Conservation (phyloP, 2,113 vertebrate species). For the Cyprinodon brontotheroides region DNA sequence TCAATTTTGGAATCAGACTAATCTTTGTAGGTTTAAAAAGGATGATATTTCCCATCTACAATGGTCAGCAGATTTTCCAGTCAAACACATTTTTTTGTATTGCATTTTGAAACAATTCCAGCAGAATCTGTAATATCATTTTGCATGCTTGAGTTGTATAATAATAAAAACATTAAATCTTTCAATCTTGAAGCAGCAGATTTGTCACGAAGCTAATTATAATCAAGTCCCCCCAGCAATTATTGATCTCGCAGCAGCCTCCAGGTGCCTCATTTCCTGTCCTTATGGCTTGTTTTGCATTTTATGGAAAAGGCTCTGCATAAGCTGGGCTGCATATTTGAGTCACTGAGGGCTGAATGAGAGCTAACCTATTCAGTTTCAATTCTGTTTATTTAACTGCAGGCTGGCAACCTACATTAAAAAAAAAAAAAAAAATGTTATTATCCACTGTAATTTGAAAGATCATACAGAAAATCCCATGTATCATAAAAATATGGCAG, state of each 20-base stretch:
- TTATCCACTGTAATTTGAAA: slow-evolving; percentile 1
- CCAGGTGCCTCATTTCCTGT: slow-evolving; percentile 29
- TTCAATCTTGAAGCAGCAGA: not conserved
- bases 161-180: not conserved
- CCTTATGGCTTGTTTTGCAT: not conserved
- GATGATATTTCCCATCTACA: too few relatives aligned
- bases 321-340: not conserved
- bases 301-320: not conserved
- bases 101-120: not conserved
- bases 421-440: too few relatives aligned
- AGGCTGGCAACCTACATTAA: too few relatives aligned
- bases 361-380: not conserved
- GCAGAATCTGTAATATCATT: not conserved
- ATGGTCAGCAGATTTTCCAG: not conserved
- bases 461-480: slow-evolving; percentile 4
- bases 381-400: too few relatives aligned
- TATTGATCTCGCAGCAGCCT: slow-evolving; percentile 11
- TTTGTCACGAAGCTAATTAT: slow-evolving; percentile 47
- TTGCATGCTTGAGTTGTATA: not conserved
- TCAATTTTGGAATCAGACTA: not conserved
- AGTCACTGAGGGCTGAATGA: not conserved
- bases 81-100: not conserved
- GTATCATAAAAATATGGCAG: slow-evolving; percentile 7
- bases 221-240: slow-evolving; percentile 38
- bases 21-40: too few relatives aligned